Evolutionary conservation across 2,888 invertebrate species (phyloP), one percentile per base, ranked within the genome.

Genomic region (Drosophila sordidapex): DNA sequence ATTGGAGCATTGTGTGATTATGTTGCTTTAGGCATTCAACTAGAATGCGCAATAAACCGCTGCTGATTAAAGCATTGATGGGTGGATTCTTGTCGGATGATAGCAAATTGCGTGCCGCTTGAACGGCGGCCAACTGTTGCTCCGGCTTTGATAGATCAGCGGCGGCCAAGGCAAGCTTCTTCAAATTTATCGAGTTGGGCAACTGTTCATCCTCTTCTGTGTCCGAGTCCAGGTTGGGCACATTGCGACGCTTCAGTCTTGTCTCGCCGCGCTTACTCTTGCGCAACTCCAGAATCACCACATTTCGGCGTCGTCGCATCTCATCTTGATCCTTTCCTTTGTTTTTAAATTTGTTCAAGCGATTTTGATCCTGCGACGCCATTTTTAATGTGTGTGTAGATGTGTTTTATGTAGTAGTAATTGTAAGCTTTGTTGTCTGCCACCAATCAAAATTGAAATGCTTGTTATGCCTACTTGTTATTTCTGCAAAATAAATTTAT

Each of bases 261-360:
- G 98, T 98, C 94, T 99, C 99, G 91, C 99, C 99, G 80, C 99
- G 95, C 95, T 99, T 99, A 93, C 98, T 99, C 95, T 99, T 99
- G 83, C 99, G 95, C 81, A 99, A 94, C 93, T 99, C 99, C 61
- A 99, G 97, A 84, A 98, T 98, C 68, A 98, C 98, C 95, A 99
- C 99, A 92, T 98, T 99, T 93, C 99, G 95, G 89, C 99, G 95
- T 93, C 99, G 96, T 94, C 99, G 96, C 98, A 99, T 98, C 95
- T 99, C 99, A 95, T 99, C 99, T 94, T 98, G 98, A 95, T 99
- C 99, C 95, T 99, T 99, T 93, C 99, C 99, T 95, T 98, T 98
- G 95, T 99, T 99, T 96, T 99, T 99, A 94, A 98, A 98, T 93
- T 96, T 97, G 94, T 97, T 96, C 95, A 97, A 96, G 94, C 98